Conservation (phyloP, 2,797 vertebrate genomes). For the Catharus ustulatus region DNA sequence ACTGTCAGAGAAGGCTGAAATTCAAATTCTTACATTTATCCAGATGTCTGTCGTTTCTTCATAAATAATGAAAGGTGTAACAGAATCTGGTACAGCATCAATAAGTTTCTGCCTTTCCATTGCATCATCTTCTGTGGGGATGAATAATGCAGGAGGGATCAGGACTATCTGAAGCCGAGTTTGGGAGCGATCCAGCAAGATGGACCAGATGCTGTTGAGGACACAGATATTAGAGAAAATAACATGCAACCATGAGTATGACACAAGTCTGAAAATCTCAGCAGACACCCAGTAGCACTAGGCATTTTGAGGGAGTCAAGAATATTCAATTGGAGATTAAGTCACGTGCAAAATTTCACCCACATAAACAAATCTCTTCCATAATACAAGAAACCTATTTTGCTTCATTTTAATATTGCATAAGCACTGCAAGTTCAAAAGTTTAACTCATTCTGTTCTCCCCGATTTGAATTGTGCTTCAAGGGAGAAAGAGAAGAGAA, state of each 20-base stretch:
- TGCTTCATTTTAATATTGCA: constrained; percentile 45
- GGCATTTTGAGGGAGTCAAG: not conserved
- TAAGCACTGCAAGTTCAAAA: constrained; percentile 59
- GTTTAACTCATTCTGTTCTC: constrained; percentile 50
- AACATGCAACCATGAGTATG: not conserved
- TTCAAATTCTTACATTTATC: constrained; percentile 81
- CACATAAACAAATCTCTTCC: constrained; percentile 25
- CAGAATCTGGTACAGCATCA: constrained; percentile 76
- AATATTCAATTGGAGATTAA: constrained; percentile 7
- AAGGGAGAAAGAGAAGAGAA: constrained; percentile 33
- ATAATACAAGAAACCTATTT: not conserved
- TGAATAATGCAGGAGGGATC: constrained; percentile 82
- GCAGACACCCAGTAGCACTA: not conserved
- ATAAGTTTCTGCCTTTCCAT: constrained; percentile 81
- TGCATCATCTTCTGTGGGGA: constrained; percentile 79
- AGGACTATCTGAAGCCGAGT: constrained; percentile 84
- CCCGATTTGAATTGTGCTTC: constrained; percentile 8
- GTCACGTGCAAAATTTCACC: constrained; percentile 38
- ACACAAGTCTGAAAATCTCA: not conserved
- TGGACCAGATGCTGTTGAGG: constrained; percentile 80
- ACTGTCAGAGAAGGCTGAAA: not conserved
- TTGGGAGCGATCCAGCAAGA: constrained; percentile 82
- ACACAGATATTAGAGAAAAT: constrained; percentile 56
- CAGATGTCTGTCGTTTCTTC: constrained; percentile 84
- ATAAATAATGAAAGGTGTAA: constrained; percentile 82